These are phyloP conservation scores for Dicranocentrus wangi DNA, from an alignment of 2,888 invertebrate genomes.

Conservation along the genomic window DNA sequence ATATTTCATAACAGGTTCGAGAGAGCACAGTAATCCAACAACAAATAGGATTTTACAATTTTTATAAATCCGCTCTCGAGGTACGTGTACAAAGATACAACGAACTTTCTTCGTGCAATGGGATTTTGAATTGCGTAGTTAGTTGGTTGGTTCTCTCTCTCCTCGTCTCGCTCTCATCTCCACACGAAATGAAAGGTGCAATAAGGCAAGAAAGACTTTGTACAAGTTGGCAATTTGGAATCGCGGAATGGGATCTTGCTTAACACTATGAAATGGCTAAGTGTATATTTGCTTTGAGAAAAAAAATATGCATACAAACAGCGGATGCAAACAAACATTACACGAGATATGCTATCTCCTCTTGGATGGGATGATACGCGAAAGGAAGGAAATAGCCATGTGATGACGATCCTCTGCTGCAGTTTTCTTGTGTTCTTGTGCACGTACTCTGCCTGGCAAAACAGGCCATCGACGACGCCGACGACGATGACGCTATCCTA, in stretches of 20 bases:
- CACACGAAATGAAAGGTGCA: background rate
- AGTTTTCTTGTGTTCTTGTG: too few relatives aligned
- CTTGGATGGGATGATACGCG: too few relatives aligned
- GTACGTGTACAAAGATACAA: conserved; percentile 28
- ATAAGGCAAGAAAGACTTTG: background rate
- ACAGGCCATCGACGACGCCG: too few relatives aligned
- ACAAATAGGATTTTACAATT: background rate
- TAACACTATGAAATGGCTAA: too few relatives aligned
- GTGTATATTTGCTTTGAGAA: too few relatives aligned
- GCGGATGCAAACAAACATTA: too few relatives aligned
- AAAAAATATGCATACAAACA: too few relatives aligned
- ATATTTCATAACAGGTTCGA: conserved; percentile 6
- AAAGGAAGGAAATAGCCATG: too few relatives aligned
- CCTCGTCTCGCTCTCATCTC: background rate
- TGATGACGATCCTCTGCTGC: too few relatives aligned
- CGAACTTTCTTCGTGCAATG: conserved; percentile 47
- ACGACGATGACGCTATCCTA: too few relatives aligned
- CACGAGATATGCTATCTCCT: too few relatives aligned
- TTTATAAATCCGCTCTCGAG: background rate
- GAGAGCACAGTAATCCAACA: background rate
- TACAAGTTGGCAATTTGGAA: background rate
- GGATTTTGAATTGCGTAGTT: conserved; percentile 28
- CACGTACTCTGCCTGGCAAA: too few relatives aligned
- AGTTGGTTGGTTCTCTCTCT: background rate
- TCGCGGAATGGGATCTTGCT: background rate